phyloP scores from a whole-genome alignment of 1,140 invertebrate species.

The Cyphomyrmex costatus region DNA sequence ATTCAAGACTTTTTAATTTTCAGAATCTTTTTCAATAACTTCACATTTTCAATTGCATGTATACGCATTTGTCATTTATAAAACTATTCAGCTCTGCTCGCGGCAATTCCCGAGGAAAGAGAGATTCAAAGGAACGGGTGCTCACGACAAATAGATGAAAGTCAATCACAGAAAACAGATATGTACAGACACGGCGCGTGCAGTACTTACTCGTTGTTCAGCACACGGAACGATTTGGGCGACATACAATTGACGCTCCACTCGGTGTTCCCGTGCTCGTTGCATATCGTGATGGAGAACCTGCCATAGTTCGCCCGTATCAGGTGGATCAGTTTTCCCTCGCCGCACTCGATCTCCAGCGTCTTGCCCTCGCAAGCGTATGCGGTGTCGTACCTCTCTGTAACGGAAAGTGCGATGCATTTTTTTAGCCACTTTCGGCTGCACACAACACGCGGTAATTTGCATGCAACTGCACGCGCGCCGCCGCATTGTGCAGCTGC shows the following conservation, averaged over 20 bases:
- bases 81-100: constrained; percentile 42
- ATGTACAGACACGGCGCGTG: constrained; percentile 40
- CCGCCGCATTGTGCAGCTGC: neutral
- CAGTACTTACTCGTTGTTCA: constrained; percentile 92
- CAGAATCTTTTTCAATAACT: neutral
- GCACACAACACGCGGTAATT: neutral
- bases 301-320: constrained; percentile 98
- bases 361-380: constrained; percentile 97
- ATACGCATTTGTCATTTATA: neutral
- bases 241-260: constrained; percentile 99
- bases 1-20: neutral
- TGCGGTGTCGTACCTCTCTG: constrained; percentile 94
- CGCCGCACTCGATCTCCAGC: constrained; percentile 94
- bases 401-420: constrained; percentile 78
- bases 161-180: constrained; percentile 44
- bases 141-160: constrained; percentile 43
- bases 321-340: constrained; percentile 95
- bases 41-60: neutral
- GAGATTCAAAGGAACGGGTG: constrained; percentile 24
- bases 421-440: neutral
- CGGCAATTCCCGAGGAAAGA: neutral
- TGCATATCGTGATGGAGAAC: constrained; percentile 98
- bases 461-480: constrained; percentile 38
- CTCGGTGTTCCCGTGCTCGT: constrained; percentile 97
- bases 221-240: constrained; percentile 92